Base-by-base conservation (phyloP, 2,113 vertebrate species). In the Leptocoma aspasia region DNA sequence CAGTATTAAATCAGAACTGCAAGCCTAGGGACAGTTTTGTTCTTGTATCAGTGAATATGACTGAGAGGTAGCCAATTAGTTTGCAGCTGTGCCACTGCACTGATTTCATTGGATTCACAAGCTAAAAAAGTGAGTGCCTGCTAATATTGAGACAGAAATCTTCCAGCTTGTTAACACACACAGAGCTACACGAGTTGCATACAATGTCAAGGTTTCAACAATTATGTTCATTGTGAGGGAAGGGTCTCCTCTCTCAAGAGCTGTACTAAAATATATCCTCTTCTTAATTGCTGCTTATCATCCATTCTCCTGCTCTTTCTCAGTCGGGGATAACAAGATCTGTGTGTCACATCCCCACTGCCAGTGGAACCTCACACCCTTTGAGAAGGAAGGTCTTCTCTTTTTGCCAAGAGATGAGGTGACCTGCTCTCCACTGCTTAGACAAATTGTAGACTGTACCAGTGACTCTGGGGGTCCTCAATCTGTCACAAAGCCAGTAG, bases 201-300 rank as follows among this genome's bases (percentile, higher is more conserved):
- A 7, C 15, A 30, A 44, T 0, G 0, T 8, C 57, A 20, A 8
- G 15, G 5, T 72, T 75, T 15, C 37, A 69, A 66, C 9, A 41
- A 21, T 23, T 65, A 13, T 23, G n/a, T 54, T 56, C 49, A 13
- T 26, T 61, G n/a, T 65, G 37, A 65, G 9, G 13, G 12, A 69
- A 73, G 31, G 5, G 8, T 35, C 30, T 81, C 26, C n/a, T 73
- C 54, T 89, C 14, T 33, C 41, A 44, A 56, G 22, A 31, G 37
- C 31, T 86, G 13, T 26, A 30, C 22, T 53, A 30, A 15, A 30
- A 5, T 47, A 16, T 5, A 47, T 50, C 31, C 21, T 49, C 13
- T 20, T 65, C 42, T 37, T 59, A 68, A 47, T 22, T 77, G n/a
- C 23, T 89, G 31, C 18, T 64, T 47, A 16, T 54, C 28, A 82